A percentile compares a stretch with the other conserved stretches of the same genome.
Conservation (phyloP, 1,140 invertebrate genomes). For the Euwallacea fornicatus region DNA sequence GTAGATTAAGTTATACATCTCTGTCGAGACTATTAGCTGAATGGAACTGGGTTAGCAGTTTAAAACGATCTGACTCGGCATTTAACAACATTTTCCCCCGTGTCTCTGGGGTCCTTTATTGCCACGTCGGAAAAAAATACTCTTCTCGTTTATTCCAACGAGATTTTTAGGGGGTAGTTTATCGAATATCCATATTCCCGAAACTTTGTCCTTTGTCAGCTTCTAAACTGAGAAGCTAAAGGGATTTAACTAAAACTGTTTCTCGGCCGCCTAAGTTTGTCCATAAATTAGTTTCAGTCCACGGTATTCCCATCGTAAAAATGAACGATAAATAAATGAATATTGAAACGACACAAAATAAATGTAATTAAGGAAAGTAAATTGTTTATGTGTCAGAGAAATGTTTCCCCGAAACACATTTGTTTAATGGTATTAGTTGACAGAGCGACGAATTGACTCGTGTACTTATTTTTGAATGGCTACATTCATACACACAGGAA, state of each 20-base stretch:
- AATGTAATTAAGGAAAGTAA: no score
- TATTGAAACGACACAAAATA: no score
- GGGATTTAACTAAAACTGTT: background rate
- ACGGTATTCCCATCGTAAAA: no score
- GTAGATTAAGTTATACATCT: slow-evolving; percentile 38
- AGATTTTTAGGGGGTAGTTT: background rate
- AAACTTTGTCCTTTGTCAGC: background rate
- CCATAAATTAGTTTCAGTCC: background rate
- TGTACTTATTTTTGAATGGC: no score
- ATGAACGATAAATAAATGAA: no score
- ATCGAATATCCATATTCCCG: background rate
- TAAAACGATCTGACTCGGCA: slow-evolving; percentile 13
- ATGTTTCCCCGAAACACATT: no score
- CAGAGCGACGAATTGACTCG: no score
- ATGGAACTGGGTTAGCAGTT: slow-evolving; percentile 12
- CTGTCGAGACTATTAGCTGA: slow-evolving; percentile 31
- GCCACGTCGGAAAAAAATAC: slow-evolving; percentile 3
- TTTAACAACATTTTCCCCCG: background rate
- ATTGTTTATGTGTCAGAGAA: no score
- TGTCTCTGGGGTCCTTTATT: slow-evolving; percentile 7
- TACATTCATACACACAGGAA: no score
- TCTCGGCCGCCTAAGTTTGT: background rate
- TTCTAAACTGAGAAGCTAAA: background rate
- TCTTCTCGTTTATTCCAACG: background rate
- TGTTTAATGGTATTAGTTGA: no score